Conservation (phyloP, 2,797 vertebrate genomes). For the Siniperca scherzeri region DNA sequence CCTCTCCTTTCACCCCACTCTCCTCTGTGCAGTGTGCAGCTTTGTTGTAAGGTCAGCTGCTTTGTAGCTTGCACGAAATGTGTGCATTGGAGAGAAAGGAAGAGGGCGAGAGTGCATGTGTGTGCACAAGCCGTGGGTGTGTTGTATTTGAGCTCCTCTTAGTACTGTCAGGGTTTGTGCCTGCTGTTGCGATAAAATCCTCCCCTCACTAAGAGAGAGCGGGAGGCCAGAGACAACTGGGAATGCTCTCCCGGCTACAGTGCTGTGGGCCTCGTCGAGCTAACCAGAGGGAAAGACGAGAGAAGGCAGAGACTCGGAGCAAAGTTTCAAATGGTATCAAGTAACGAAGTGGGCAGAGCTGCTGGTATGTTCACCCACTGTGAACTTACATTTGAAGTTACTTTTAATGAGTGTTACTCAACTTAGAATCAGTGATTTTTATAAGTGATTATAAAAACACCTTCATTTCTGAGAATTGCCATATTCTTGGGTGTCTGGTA, state of each 20-base stretch:
- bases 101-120: conserved; percentile 55
- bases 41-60: conserved; percentile 79
- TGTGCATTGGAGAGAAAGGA: conserved; percentile 68
- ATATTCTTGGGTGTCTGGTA: background rate
- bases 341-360: conserved; percentile 1
- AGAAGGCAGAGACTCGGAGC: conserved; percentile 3
- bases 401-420: background rate
- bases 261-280: conserved; percentile 32
- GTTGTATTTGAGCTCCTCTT: conserved; percentile 59
- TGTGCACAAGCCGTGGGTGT: conserved; percentile 62
- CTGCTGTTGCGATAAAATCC: conserved; percentile 61
- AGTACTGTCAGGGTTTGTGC: conserved; percentile 63
- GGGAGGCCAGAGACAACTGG: conserved; percentile 43
- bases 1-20: conserved; percentile 64
- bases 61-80: conserved; percentile 69
- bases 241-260: conserved; percentile 40
- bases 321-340: conserved; percentile 20
- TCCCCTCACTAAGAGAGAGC: conserved; percentile 25
- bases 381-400: background rate
- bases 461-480: background rate
- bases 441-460: background rate
- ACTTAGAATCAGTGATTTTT: background rate
- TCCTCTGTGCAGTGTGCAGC: conserved; percentile 68
- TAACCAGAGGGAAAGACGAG: conserved; percentile 33
- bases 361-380: background rate